These are phyloP conservation scores for Macrobrachium nipponense DNA, from an alignment of 1,140 invertebrate genomes.

Conservation along the genomic window DNA sequence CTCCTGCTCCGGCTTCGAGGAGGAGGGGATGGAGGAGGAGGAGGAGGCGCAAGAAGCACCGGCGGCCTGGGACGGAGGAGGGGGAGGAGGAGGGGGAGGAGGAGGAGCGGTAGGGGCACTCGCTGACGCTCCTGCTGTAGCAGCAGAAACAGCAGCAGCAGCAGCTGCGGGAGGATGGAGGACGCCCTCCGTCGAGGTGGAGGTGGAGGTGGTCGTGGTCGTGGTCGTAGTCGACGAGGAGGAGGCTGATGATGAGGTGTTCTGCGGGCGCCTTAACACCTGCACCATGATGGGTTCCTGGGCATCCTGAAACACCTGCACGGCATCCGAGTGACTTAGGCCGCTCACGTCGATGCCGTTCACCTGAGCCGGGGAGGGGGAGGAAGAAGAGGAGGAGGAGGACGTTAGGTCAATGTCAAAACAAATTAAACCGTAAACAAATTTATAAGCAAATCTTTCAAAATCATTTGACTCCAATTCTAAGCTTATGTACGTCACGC, in stretches of 20 bases:
- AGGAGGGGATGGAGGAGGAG: too few relatives aligned
- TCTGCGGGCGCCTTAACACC: slow-evolving; percentile 72
- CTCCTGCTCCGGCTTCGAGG: not conserved
- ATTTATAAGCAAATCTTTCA: too few relatives aligned
- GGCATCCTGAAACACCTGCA: slow-evolving; percentile 78
- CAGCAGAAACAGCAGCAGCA: too few relatives aligned
- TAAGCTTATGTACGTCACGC: not conserved
- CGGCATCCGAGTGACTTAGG: slow-evolving; percentile 77
- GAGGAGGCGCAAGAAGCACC: too few relatives aligned
- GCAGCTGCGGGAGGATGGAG: not conserved
- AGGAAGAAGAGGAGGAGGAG: not conserved
- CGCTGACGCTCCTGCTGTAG: too few relatives aligned
- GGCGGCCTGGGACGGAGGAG: too few relatives aligned
- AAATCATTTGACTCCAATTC: not conserved
- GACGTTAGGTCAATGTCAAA: not conserved
- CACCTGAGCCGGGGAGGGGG: slow-evolving; percentile 70
- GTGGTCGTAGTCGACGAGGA: slow-evolving; percentile 2
- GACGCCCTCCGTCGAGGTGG: slow-evolving; percentile 13
- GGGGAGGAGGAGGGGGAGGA: too few relatives aligned
- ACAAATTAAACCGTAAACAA: too few relatives aligned
- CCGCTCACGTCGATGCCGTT: slow-evolving; percentile 79
- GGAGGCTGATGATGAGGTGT: slow-evolving; percentile 7
- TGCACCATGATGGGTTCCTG: slow-evolving; percentile 80
- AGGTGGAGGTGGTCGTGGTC: slow-evolving; percentile 7
- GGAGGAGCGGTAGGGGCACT: too few relatives aligned